Evolutionary conservation across 2,797 vertebrate species (phyloP).

Genomic region (Muscicapa comitata): DNA sequence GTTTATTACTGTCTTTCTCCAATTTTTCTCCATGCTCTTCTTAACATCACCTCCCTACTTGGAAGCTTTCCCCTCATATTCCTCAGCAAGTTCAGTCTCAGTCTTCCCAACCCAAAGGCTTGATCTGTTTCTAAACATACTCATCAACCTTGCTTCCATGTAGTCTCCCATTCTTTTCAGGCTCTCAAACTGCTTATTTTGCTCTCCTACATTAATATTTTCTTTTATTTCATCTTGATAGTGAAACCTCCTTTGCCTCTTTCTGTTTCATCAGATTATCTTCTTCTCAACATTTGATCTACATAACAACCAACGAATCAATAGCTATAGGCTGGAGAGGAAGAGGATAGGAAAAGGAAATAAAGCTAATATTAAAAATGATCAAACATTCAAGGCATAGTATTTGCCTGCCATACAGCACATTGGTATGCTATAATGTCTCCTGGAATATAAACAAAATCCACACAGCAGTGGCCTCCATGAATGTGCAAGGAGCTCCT

Average conservation of each 20-base stretch:
- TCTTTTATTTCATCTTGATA: not conserved
- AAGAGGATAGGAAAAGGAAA: not conserved
- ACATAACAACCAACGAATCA: not conserved
- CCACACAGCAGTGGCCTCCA: not conserved
- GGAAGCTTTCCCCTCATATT: not conserved
- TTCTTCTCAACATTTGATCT: not conserved
- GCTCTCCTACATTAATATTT: not conserved
- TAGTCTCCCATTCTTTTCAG: not conserved
- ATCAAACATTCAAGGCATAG: not conserved
- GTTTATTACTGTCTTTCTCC: not conserved
- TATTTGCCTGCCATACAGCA: fast-evolving
- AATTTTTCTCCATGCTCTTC: not conserved
- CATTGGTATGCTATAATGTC: fast-evolving
- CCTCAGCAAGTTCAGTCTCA: not conserved
- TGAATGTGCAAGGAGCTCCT: not conserved
- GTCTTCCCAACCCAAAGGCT: not conserved
- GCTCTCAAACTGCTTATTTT: not conserved
- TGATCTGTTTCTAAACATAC: not conserved
- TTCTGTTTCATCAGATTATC: not conserved
- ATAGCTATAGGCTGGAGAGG: not conserved
- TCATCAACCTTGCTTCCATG: not conserved
- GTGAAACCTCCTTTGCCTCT: not conserved
- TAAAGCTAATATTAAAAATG: not conserved
- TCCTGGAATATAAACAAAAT: not conserved
- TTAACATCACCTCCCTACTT: not conserved